Conservation (phyloP, 2,113 vertebrate genomes). For the Phrynocephalus versicolor region DNA sequence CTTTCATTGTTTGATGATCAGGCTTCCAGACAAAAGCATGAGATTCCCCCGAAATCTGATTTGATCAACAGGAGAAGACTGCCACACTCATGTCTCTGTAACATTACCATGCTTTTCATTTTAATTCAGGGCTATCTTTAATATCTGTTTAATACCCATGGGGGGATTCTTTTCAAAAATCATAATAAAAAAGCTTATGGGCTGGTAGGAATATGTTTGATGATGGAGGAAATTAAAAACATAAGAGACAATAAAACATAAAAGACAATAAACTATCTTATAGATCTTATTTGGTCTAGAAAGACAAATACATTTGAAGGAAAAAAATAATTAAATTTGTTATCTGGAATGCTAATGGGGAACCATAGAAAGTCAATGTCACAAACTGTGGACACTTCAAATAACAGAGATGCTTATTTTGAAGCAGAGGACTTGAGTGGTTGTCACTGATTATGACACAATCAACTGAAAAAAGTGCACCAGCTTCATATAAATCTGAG, state of each 20-base stretch:
- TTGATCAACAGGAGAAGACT: no score
- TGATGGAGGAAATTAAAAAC: neutral
- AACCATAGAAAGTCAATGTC: neutral
- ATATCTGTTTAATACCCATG: no score
- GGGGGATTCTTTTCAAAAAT: neutral
- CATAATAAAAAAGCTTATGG: constrained; percentile 4
- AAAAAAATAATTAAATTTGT: neutral
- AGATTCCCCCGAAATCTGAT: no score
- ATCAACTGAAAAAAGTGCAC: constrained; percentile 23
- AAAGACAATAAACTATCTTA: neutral
- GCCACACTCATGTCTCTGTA: no score
- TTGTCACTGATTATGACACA: constrained; percentile 29
- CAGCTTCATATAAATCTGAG: constrained; percentile 31
- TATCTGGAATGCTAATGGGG: neutral
- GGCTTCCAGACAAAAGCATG: no score
- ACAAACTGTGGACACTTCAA: constrained; percentile 44
- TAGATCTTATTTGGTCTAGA: neutral
- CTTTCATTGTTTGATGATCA: no score
- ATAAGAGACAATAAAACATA: neutral
- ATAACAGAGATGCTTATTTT: constrained; percentile 58
- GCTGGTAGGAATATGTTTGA: neutral
- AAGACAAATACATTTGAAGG: neutral
- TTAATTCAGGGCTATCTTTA: neutral
- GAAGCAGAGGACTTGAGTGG: neutral
- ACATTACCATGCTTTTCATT: neutral